Percentiles rank a stretch among this genome's conserved stretches.
phyloP scores from a whole-genome alignment of 1,140 invertebrate species.

The Drosophila micromelanica region DNA sequence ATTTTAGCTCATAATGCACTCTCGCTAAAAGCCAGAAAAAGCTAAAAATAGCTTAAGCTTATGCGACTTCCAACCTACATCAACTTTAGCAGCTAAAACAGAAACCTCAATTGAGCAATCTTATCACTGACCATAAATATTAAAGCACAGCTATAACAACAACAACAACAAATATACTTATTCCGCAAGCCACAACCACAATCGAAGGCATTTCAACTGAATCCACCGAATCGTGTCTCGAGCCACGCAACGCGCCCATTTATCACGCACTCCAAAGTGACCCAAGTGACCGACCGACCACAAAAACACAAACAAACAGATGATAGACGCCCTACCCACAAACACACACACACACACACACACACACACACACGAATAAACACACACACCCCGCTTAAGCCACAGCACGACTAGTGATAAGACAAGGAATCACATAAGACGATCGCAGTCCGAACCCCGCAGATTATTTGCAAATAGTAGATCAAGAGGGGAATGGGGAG shows the following conservation, averaged over 20 bases:
- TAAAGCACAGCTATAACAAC: slow-evolving; percentile 64
- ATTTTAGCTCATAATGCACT: slow-evolving; percentile 58
- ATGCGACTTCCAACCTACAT: slow-evolving; percentile 76
- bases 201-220: slow-evolving; percentile 27
- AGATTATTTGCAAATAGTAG: slow-evolving; percentile 46
- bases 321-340: slow-evolving; percentile 1
- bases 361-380: slow-evolving; percentile 6
- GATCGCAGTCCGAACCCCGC: slow-evolving; percentile 34
- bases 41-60: slow-evolving; percentile 44
- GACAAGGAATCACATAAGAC: slow-evolving; percentile 48
- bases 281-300: slow-evolving; percentile 67
- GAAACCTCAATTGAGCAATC: slow-evolving; percentile 73
- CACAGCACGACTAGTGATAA: slow-evolving; percentile 46
- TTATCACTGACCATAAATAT: slow-evolving; percentile 79
- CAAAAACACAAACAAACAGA: slow-evolving; percentile 26
- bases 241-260: slow-evolving; percentile 74
- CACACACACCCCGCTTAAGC: slow-evolving; percentile 1
- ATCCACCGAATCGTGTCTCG: slow-evolving; percentile 36
- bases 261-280: slow-evolving; percentile 77
- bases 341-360: no score
- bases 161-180: slow-evolving; percentile 34
- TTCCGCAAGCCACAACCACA: slow-evolving; percentile 22
- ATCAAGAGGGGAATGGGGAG: not conserved
- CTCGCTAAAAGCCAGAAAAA: slow-evolving; percentile 13
- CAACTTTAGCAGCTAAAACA: slow-evolving; percentile 53